These are phyloP conservation scores for Cecidostiba fungosa DNA, from an alignment of 2,888 invertebrate genomes.

Conservation along the genomic window DNA sequence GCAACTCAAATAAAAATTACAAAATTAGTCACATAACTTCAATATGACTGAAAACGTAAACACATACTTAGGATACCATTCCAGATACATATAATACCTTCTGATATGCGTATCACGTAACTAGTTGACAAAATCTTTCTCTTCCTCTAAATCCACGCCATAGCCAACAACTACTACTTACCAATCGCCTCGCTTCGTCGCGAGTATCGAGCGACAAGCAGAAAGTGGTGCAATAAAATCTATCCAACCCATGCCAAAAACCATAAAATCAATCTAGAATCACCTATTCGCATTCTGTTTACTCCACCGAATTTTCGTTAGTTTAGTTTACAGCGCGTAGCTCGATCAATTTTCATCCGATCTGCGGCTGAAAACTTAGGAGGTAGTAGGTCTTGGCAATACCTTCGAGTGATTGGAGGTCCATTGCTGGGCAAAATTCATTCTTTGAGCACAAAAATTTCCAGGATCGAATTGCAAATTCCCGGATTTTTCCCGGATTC, in stretches of 20 bases:
- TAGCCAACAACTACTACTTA: not conserved
- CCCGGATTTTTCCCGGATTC: too few species aligned
- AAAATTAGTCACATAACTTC: not conserved
- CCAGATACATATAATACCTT: not conserved
- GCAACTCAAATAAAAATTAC: too few species aligned
- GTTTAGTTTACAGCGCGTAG: too few species aligned
- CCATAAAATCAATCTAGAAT: not conserved
- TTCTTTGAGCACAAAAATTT: too few species aligned
- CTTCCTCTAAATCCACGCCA: not conserved
- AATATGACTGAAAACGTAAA: not conserved
- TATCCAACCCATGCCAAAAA: not conserved
- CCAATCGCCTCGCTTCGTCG: not conserved
- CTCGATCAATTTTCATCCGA: too few species aligned
- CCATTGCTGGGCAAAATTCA: too few species aligned
- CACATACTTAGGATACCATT: not conserved
- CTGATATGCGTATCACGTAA: not conserved
- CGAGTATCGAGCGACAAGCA: not conserved
- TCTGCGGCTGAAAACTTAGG: too few species aligned
- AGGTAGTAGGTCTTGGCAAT: too few species aligned
- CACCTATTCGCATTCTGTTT: not conserved
- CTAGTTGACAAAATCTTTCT: not conserved
- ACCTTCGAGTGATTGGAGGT: too few species aligned
- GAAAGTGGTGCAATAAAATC: not conserved
- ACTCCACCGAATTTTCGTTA: too few species aligned
- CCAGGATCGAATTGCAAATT: too few species aligned